Evolutionary conservation across 2,113 vertebrate genomes (phyloP).

Genomic region (Nothoprocta pentlandii): DNA sequence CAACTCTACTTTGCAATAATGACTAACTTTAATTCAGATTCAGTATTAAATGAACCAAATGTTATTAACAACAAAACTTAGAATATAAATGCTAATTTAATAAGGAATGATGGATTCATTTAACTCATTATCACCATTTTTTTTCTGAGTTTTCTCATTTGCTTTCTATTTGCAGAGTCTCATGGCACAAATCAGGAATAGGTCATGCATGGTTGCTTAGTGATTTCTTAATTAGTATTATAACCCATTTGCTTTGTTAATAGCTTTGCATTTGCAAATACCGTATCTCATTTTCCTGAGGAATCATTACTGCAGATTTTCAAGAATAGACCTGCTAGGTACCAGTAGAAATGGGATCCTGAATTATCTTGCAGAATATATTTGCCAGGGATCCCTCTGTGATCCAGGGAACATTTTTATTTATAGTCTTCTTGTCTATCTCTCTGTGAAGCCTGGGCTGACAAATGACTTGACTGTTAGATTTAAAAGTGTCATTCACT

Average conservation of each 20-base stretch:
- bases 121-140: constrained; percentile 10
- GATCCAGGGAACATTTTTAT: not conserved
- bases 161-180: constrained; percentile 14
- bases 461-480: not conserved
- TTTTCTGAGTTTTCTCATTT: constrained; percentile 32
- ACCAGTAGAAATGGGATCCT: not conserved
- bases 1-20: constrained; percentile 21
- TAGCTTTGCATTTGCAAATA: constrained; percentile 50
- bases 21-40: constrained; percentile 30
- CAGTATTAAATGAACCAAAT: not conserved
- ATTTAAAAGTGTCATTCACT: not conserved
- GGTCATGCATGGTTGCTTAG: constrained; percentile 26
- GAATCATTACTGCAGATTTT: not conserved
- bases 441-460: not conserved
- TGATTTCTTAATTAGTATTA: constrained; percentile 53
- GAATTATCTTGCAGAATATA: not conserved
- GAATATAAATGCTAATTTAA: constrained; percentile 45
- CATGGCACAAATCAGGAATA: constrained; percentile 12
- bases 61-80: constrained; percentile 23
- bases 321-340: not conserved
- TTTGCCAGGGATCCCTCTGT: not conserved
- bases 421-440: not conserved
- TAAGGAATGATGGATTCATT: constrained; percentile 24
- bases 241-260: constrained; percentile 57
- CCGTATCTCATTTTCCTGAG: not conserved